Conservation (phyloP, 1,140 invertebrate species). For the Ptiloglossa arizonensis region DNA sequence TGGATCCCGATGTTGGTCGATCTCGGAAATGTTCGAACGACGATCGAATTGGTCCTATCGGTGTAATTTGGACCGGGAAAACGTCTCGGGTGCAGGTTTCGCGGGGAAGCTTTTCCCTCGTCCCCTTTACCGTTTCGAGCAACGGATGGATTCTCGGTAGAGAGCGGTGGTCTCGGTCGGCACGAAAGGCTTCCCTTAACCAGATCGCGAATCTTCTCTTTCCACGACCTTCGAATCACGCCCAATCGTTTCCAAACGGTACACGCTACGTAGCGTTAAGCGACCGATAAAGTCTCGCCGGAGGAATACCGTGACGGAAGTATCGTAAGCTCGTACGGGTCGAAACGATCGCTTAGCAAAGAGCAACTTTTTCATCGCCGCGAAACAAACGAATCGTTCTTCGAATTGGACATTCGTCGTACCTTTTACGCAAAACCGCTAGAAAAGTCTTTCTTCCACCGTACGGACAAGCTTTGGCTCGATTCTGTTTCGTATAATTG, state of each 20-base stretch:
- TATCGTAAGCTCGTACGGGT: too few relatives aligned
- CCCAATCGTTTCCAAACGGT: not conserved
- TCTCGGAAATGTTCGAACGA: constrained; percentile 8
- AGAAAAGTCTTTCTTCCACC: too few relatives aligned
- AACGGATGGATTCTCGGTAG: constrained; percentile 18
- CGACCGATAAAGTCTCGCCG: too few relatives aligned
- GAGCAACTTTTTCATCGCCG: too few relatives aligned
- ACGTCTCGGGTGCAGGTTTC: not conserved
- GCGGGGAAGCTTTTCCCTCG: constrained; percentile 12
- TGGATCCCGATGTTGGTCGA: too few relatives aligned
- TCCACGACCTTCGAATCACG: constrained; percentile 39
- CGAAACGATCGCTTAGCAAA: too few relatives aligned
- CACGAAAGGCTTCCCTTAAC: constrained; percentile 49
- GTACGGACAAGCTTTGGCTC: too few relatives aligned
- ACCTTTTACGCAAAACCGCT: too few relatives aligned
- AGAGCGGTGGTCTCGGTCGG: constrained; percentile 5
- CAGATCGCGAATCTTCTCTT: constrained; percentile 43
- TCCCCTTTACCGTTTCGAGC: constrained; percentile 8
- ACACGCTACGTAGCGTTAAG: not conserved
- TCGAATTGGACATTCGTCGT: too few relatives aligned
- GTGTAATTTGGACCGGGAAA: constrained; percentile 2
- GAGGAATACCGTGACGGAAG: too few relatives aligned
- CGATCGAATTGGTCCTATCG: constrained; percentile 7
- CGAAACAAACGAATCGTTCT: too few relatives aligned
- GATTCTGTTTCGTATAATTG: not conserved